Evolutionary conservation across 2,113 vertebrate species (phyloP).

Genomic region (Ochotona princeps): DNA sequence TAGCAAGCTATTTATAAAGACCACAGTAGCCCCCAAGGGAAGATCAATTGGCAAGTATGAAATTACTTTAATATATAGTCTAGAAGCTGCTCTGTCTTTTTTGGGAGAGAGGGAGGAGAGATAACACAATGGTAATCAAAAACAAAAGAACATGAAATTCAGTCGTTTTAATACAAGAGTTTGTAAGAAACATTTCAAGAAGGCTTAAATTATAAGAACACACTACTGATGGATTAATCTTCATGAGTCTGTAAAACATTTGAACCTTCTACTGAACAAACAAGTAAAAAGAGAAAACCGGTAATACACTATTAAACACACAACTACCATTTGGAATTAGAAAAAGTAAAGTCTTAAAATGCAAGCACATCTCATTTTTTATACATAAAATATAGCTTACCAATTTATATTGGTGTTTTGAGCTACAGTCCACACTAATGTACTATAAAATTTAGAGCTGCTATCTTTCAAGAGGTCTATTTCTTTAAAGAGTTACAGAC

Average conservation of each 20-base stretch:
- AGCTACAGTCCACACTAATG: background rate
- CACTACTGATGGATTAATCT: constrained; percentile 41
- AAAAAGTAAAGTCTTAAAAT: constrained; percentile 9
- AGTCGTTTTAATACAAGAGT: constrained; percentile 41
- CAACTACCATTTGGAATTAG: background rate
- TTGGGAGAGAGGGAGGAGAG: constrained; percentile 4
- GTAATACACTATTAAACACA: background rate
- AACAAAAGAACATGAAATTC: background rate
- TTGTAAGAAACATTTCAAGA: too few relatives aligned
- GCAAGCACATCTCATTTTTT: constrained; percentile 14
- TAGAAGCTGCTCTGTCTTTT: constrained; percentile 63
- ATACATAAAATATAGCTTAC: constrained; percentile 28
- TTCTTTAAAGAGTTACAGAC: too few relatives aligned
- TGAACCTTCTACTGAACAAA: background rate
- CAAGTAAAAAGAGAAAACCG: background rate
- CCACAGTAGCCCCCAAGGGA: constrained; percentile 74
- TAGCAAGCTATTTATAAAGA: constrained; percentile 83
- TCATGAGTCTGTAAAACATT: constrained; percentile 45
- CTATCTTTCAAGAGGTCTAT: background rate
- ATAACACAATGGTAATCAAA: constrained; percentile 51
- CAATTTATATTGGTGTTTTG: background rate
- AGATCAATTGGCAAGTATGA: constrained; percentile 74
- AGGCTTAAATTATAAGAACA: constrained; percentile 7
- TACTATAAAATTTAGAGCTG: constrained; percentile 16
- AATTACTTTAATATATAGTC: constrained; percentile 75